A percentile compares a stretch with the other conserved stretches of the same genome.
Evolutionary conservation across 23 tunicate species (phyloP).

Genomic region (Halocynthia roretzi): DNA sequence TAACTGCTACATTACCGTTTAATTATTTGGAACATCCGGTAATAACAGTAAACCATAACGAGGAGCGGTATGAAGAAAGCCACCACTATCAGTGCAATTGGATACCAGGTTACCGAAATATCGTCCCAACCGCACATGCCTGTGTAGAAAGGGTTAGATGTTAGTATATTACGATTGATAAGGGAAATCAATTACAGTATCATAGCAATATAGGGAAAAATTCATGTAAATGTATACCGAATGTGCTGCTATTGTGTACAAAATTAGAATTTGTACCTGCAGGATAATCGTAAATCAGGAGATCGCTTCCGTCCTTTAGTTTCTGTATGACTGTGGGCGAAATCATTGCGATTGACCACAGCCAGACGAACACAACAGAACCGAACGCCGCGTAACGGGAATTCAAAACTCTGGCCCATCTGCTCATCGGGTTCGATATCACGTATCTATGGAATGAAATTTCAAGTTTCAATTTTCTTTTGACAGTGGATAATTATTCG

Average conservation of each 20-base stretch:
- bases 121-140: conserved; percentile 57
- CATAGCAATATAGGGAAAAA: not conserved
- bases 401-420: too few species aligned
- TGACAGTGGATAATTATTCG: too few species aligned
- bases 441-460: too few species aligned
- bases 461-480: too few species aligned
- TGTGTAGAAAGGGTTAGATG: not conserved
- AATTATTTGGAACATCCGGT: conserved; percentile 22
- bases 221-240: too few species aligned
- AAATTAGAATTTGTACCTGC: conserved; percentile 19
- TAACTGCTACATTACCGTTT: conserved; percentile 8
- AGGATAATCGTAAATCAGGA: conserved; percentile 28
- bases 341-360: conserved; percentile 34
- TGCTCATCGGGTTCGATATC: too few species aligned
- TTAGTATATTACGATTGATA: not conserved
- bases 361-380: conserved; percentile 26
- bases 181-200: not conserved
- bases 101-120: conserved; percentile 5
- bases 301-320: not conserved
- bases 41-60: conserved; percentile 30
- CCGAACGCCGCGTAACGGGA: not conserved
- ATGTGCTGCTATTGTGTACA: too few species aligned
- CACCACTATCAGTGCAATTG: conserved; percentile 22
- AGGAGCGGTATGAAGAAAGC: conserved; percentile 37
- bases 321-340: conserved; percentile 8